Evolutionary conservation across 2,113 vertebrate genomes (phyloP).

Genomic region (Benitochromis conjunctus): DNA sequence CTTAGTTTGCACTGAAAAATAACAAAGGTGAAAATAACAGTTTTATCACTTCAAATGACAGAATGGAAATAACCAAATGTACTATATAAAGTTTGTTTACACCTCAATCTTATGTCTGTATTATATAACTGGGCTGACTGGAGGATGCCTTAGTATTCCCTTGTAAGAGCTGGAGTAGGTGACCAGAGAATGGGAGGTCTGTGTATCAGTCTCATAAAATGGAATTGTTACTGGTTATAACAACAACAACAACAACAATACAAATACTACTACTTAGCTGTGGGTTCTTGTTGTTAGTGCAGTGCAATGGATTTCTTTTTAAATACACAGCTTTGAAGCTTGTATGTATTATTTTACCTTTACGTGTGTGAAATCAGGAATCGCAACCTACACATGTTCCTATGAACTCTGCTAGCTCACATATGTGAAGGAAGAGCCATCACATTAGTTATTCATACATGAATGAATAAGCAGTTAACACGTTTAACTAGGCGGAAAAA

Average conservation of each 20-base stretch:
- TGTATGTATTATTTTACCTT: neutral
- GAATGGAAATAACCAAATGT: neutral
- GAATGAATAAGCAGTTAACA: neutral
- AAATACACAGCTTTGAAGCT: neutral
- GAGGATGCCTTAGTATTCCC: neutral
- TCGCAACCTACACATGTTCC: neutral
- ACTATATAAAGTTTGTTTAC: neutral
- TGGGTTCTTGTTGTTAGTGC: neutral
- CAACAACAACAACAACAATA: neutral
- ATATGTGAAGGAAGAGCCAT: neutral
- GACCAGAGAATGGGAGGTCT: neutral
- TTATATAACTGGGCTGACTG: neutral
- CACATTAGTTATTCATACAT: neutral
- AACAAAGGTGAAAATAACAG: neutral
- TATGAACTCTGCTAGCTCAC: neutral
- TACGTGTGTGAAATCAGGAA: neutral
- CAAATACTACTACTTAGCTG: neutral
- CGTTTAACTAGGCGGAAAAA: neutral
- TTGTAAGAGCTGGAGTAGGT: neutral
- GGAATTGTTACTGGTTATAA: neutral
- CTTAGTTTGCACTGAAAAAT: neutral
- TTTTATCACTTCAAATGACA: neutral
- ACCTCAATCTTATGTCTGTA: neutral
- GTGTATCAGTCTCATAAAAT: neutral
- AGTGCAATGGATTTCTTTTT: neutral